A percentile compares a stretch with the other conserved stretches of the same genome.
phyloP scores from a whole-genome alignment of 2,888 invertebrate species.

The Dicyrtomina minuta region DNA sequence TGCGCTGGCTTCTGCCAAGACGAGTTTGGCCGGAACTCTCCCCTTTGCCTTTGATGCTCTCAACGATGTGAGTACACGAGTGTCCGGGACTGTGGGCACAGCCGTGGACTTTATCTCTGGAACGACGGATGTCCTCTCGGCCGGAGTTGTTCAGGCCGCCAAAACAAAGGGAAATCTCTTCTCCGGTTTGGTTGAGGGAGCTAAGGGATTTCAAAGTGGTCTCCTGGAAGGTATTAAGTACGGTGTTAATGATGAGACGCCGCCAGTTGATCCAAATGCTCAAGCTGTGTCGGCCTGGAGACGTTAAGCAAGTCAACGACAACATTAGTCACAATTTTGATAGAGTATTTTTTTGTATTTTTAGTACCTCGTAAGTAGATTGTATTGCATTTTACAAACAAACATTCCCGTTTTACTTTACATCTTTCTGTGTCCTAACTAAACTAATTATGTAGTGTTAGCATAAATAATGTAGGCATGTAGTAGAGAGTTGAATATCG shows the following conservation, averaged over 20 bases:
- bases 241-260: slow-evolving; percentile 53
- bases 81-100: slow-evolving; percentile 53
- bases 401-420: neutral
- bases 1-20: slow-evolving; percentile 53
- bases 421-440: neutral
- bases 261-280: slow-evolving; percentile 40
- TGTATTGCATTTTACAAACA: neutral
- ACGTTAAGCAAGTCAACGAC: slow-evolving; percentile 23
- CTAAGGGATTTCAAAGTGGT: slow-evolving; percentile 53
- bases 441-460: too few relatives aligned
- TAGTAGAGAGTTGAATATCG: too few relatives aligned
- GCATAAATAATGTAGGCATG: too few relatives aligned
- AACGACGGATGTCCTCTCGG: slow-evolving; percentile 53
- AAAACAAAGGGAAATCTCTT: slow-evolving; percentile 53
- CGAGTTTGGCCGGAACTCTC: slow-evolving; percentile 53
- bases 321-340: slow-evolving; percentile 38
- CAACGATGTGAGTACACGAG: slow-evolving; percentile 53
- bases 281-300: slow-evolving; percentile 31
- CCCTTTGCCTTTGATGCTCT: slow-evolving; percentile 54
- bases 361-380: neutral
- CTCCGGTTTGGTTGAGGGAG: slow-evolving; percentile 53
- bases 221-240: slow-evolving; percentile 53
- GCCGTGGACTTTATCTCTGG: slow-evolving; percentile 54
- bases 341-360: slow-evolving; percentile 23
- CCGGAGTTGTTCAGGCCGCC: slow-evolving; percentile 53